phyloP scores from a whole-genome alignment of 2,113 vertebrate species.

The Notiomystis cincta region DNA sequence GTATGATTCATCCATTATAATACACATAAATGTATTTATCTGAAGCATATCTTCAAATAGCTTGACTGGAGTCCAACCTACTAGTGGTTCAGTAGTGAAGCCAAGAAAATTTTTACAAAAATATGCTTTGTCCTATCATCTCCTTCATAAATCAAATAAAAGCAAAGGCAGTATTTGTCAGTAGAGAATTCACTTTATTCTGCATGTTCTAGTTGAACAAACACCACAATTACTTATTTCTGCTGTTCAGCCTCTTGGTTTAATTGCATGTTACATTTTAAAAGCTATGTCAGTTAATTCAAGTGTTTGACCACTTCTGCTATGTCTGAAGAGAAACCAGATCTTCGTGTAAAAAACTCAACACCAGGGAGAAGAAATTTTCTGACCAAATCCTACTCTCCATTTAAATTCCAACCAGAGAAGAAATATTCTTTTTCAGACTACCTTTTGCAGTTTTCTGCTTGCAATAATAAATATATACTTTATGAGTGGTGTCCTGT shows the following conservation, averaged over 20 bases:
- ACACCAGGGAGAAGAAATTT: background rate
- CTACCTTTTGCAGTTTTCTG: background rate
- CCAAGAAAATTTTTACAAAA: background rate
- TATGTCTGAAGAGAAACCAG: background rate
- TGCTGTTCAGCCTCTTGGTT: background rate
- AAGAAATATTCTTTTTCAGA: background rate
- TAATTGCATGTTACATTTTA: background rate
- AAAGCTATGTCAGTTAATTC: background rate
- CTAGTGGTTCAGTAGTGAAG: background rate
- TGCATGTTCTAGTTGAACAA: background rate
- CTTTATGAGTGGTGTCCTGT: background rate
- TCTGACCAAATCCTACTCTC: background rate
- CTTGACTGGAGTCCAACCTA: background rate
- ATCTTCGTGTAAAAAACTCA: background rate
- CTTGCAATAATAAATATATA: background rate
- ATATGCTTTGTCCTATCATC: background rate
- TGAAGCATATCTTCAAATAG: background rate
- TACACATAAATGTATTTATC: background rate
- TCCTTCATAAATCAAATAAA: background rate
- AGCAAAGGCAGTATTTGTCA: background rate
- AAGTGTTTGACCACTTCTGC: background rate
- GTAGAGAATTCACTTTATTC: fast-evolving
- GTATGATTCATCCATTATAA: background rate
- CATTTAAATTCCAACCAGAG: background rate
- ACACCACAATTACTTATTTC: background rate